Conservation (phyloP, 2,113 vertebrate species). For the Tachysurus fulvidraco region DNA sequence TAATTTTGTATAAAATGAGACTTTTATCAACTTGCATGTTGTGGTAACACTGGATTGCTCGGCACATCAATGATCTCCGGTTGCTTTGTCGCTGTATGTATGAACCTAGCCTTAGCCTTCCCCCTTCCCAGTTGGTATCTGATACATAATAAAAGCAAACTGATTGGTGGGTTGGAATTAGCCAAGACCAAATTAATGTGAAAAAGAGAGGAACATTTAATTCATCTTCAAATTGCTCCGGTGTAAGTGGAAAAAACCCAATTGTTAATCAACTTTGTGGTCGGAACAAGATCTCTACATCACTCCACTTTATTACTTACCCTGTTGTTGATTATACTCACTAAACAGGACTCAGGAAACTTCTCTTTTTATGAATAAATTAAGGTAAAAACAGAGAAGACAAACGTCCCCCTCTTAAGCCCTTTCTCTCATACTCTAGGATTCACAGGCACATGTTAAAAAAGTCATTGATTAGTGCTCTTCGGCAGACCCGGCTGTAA, state of each 20-base stretch:
- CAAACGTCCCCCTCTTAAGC: not conserved
- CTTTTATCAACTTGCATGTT: no score
- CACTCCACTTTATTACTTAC: not conserved
- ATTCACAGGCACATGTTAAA: conserved; percentile 37
- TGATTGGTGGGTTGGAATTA: not conserved
- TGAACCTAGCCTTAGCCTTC: not conserved
- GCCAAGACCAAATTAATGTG: not conserved
- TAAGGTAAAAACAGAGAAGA: conserved; percentile 5
- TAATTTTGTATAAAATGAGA: no score
- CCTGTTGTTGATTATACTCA: not conserved
- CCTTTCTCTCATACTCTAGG: not conserved
- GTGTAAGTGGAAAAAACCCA: not conserved
- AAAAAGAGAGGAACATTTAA: not conserved
- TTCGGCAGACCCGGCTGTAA: conserved; percentile 55
- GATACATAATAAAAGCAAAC: not conserved
- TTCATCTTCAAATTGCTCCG: not conserved
- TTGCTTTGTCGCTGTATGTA: no score
- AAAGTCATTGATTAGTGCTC: conserved; percentile 29
- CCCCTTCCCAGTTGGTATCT: not conserved
- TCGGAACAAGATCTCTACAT: not conserved
- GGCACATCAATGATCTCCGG: no score
- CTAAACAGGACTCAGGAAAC: not conserved
- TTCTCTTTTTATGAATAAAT: not conserved
- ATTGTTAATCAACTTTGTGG: not conserved
- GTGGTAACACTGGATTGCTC: no score